Conservation (phyloP, 92 coral and sea anemone species). For the Ricordea florida region DNA sequence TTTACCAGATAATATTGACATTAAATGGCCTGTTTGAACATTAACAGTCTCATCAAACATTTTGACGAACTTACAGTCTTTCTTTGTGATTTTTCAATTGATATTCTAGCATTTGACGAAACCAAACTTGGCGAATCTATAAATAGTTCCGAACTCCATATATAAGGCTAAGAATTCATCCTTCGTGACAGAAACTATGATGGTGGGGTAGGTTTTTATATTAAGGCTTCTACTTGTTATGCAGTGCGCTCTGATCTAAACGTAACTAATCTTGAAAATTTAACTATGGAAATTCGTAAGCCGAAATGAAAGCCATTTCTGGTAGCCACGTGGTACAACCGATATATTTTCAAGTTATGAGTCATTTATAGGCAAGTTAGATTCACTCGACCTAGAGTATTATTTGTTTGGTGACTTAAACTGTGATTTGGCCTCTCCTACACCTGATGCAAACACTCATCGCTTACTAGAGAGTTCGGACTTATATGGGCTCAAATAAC, state of each 20-base stretch:
- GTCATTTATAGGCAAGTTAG: too few species aligned
- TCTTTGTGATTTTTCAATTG: not conserved
- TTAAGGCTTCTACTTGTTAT: not conserved
- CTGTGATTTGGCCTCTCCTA: not conserved
- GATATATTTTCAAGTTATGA: too few species aligned
- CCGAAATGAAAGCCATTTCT: constrained; percentile 41
- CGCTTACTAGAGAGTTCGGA: constrained; percentile 15
- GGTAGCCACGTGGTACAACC: constrained; percentile 46
- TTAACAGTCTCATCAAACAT: not conserved
- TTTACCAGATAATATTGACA: not conserved
- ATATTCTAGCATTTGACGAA: constrained; percentile 38
- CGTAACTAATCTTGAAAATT: constrained; percentile 17
- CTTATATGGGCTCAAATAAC: constrained; percentile 25
- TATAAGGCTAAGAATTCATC: constrained; percentile 35
- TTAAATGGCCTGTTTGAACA: not conserved
- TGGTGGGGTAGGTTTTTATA: constrained; percentile 32
- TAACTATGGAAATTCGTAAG: constrained; percentile 18
- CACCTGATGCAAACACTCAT: not conserved
- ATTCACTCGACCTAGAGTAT: too few species aligned
- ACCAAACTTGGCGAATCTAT: constrained; percentile 24
- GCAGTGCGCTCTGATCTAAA: constrained; percentile 25
- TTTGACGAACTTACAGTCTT: not conserved
- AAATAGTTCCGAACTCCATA: constrained; percentile 7
- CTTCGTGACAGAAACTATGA: constrained; percentile 28
- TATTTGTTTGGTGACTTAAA: too few species aligned